Percentiles rank a stretch among this genome's conserved stretches.
Conservation (phyloP, 2,888 invertebrate genomes). For the Protodeltote pygarga region DNA sequence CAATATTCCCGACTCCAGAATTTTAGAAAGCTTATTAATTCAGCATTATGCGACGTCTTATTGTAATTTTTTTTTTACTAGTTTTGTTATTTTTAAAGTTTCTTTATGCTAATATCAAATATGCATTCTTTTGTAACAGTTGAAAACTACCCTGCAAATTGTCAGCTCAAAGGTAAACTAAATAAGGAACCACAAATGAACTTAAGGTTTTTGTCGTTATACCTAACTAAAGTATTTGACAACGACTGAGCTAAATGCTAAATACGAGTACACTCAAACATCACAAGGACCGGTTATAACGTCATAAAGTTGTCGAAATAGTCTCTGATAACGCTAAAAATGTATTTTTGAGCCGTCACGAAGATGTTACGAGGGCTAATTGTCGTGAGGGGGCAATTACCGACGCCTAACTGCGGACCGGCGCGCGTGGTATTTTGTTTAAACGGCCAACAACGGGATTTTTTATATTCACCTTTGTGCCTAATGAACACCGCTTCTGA, state of each 20-base stretch:
- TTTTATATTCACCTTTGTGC: conserved; percentile 46
- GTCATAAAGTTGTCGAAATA: conserved; percentile 45
- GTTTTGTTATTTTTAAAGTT: too few relatives aligned
- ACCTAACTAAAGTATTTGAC: conserved; percentile 2
- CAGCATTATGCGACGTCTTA: too few relatives aligned
- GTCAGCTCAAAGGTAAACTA: too few relatives aligned
- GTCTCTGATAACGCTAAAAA: conserved; percentile 56
- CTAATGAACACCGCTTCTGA: conserved; percentile 43
- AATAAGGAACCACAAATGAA: too few relatives aligned
- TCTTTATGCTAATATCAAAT: too few relatives aligned
- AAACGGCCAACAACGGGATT: conserved; percentile 38
- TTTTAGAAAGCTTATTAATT: too few relatives aligned
- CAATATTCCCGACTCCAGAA: too few relatives aligned
- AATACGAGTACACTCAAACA: conserved; percentile 19
- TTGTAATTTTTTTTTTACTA: too few relatives aligned
- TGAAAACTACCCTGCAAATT: too few relatives aligned
- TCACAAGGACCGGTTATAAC: conserved; percentile 35
- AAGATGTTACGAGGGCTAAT: conserved; percentile 70
- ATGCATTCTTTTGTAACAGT: too few relatives aligned
- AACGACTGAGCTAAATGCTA: conserved; percentile 22
- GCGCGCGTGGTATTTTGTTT: conserved; percentile 43
- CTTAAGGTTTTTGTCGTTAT: too few relatives aligned
- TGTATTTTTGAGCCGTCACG: conserved; percentile 62
- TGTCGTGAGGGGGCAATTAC: conserved; percentile 68
- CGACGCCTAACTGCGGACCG: conserved; percentile 58